Evolutionary conservation across 2,797 vertebrate genomes (phyloP), one percentile per base, ranked within the genome.

Genomic region (Oceanodroma leucorhoa): DNA sequence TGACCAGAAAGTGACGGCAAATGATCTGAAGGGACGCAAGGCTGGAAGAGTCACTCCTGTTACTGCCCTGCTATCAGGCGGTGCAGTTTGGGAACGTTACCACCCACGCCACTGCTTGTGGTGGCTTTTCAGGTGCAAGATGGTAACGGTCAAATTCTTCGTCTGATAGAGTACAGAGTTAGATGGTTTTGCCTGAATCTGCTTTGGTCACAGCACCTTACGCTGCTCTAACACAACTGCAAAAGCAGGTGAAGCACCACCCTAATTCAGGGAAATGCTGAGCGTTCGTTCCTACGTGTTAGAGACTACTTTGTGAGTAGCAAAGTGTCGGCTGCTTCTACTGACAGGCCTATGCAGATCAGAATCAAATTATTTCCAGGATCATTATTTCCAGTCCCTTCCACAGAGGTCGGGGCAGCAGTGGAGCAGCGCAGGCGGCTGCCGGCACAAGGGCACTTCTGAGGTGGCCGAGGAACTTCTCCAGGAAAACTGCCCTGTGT

Each of bases 251-350:
- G 51, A 72, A 83, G 55, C 29, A 78, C 11, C 9, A 3, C 11
- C 14, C 9, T 27, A 29, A 43, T n/a, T 45, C 43, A 57, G 58
- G 17, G 15, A 65, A 91, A 62, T 1, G 21, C 22, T 36, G 34
- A 41, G 1, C 40, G 53, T 58, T 36, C 2, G 0, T 34, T 87
- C 32, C 38, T 27, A 3, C 1, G 0, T 21, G 30, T 65, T 58
- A 34, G 27, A 66, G 21, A 38, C 19, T 24, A 34, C 43, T 43
- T 30, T 30, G 21, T 16, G 45, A 50, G 24, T 32, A 55, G 62
- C 77, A 85, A 85, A 84, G 24, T 23, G 66, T 36, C 4, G 0
- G 4, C 12, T 73, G 19, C 45, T 80, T 83, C 60, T 73, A 29
- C 53, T 83, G 51, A 78, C 50, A 36, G 45, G 26, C 53, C 70